Conservation (phyloP, 2,113 vertebrate species). For the Neolamprologus sp. region DNA sequence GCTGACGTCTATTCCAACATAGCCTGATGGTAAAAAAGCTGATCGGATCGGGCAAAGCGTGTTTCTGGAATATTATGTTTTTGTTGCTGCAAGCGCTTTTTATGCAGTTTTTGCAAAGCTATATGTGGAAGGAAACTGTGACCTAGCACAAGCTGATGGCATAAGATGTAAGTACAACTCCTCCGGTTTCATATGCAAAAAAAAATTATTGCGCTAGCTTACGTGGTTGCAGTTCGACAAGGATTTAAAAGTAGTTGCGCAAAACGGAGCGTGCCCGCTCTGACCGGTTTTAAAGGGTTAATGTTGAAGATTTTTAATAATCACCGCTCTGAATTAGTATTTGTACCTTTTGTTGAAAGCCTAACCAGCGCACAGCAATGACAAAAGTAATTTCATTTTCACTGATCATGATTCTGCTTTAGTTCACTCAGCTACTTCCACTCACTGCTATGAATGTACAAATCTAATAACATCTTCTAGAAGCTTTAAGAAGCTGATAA, state of each 20-base stretch:
- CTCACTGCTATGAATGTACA: neutral
- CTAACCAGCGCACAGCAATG: neutral
- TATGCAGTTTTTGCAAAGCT: no score
- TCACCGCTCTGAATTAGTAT: neutral
- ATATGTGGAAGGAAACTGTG: no score
- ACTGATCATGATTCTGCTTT: neutral
- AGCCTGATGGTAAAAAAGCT: no score
- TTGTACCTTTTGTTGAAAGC: neutral
- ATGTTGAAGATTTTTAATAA: neutral
- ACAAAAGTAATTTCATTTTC: neutral
- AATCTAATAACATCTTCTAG: neutral
- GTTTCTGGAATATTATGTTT: no score
- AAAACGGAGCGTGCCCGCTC: accelerated
- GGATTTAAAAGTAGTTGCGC: no score
- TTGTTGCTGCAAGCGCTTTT: no score
- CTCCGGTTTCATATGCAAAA: no score
- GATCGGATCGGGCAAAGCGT: accelerated
- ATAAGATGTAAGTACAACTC: no score
- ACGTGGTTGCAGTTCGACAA: accelerated
- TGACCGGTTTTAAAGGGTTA: accelerated
- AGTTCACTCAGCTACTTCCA: neutral
- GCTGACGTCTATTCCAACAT: no score
- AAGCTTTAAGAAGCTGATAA: neutral
- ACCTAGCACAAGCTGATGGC: accelerated
- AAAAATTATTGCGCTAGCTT: accelerated